phyloP scores from a whole-genome alignment of 2,797 vertebrate species.

The Denticeps clupeoides region DNA sequence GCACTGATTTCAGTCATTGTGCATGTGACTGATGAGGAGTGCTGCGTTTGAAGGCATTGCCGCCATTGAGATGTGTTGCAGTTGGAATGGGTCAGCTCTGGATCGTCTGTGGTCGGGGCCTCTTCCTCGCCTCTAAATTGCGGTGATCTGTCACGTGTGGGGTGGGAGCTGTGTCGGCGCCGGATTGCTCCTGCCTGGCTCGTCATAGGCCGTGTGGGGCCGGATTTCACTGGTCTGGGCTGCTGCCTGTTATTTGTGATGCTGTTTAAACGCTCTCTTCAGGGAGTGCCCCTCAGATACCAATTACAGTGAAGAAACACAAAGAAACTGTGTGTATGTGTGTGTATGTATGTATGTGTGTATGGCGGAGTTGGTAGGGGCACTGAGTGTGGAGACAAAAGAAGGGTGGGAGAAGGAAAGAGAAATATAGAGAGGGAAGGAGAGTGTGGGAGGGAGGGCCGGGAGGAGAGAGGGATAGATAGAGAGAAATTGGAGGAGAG shows the following conservation, averaged over 20 bases:
- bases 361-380: constrained; percentile 13
- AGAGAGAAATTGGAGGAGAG: constrained; percentile 66
- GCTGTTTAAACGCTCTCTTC: constrained; percentile 62
- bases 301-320: constrained; percentile 63
- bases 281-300: constrained; percentile 61
- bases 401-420: constrained; percentile 19
- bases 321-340: background rate
- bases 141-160: no score
- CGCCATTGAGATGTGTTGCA: no score
- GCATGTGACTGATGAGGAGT: no score
- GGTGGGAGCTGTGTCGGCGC: no score
- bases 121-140: no score
- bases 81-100: no score
- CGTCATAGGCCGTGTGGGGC: no score
- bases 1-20: no score
- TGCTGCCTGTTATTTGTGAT: constrained; percentile 39
- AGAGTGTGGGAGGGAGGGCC: constrained; percentile 34
- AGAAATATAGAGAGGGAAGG: constrained; percentile 38
- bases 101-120: no score
- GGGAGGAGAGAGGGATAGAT: constrained; percentile 45
- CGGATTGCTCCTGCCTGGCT: background rate
- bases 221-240: no score
- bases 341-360: background rate
- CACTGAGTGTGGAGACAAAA: constrained; percentile 32
- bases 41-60: no score